Conservation (phyloP, 2,888 invertebrate genomes). For the Syrphus vitripennis region DNA sequence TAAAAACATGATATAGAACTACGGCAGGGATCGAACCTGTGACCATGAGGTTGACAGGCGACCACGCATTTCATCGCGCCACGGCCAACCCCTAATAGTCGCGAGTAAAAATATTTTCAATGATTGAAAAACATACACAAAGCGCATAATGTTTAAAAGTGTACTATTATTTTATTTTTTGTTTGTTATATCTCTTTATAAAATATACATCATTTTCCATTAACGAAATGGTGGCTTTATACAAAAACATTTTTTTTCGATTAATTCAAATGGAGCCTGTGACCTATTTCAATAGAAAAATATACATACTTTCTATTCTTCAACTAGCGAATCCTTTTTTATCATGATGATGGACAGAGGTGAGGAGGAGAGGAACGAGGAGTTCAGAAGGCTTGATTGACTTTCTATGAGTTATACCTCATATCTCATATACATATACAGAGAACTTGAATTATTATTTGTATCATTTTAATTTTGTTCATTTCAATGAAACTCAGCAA, state of each 20-base stretch:
- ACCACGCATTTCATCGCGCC: no score
- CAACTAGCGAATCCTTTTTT: not conserved
- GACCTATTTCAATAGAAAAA: conserved; percentile 14
- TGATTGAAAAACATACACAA: not conserved
- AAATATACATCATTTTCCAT: not conserved
- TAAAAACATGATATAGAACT: no score
- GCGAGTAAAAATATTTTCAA: no score
- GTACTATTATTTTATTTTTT: not conserved
- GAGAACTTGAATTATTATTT: not conserved
- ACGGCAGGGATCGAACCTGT: no score
- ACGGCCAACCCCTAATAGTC: no score
- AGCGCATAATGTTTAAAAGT: not conserved
- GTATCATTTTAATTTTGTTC: not conserved
- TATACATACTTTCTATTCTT: not conserved
- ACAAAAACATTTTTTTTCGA: not conserved
- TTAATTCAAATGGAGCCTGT: not conserved
- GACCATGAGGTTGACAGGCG: no score
- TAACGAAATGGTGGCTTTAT: not conserved
- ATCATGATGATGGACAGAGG: not conserved
- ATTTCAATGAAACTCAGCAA: not conserved
- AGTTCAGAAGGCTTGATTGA: not conserved
- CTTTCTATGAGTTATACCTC: not conserved
- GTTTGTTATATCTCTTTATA: no score
- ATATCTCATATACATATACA: no score
- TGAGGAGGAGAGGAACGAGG: no score